Conservation (phyloP, 1,140 invertebrate species). For the Mesaphorura yosii region DNA sequence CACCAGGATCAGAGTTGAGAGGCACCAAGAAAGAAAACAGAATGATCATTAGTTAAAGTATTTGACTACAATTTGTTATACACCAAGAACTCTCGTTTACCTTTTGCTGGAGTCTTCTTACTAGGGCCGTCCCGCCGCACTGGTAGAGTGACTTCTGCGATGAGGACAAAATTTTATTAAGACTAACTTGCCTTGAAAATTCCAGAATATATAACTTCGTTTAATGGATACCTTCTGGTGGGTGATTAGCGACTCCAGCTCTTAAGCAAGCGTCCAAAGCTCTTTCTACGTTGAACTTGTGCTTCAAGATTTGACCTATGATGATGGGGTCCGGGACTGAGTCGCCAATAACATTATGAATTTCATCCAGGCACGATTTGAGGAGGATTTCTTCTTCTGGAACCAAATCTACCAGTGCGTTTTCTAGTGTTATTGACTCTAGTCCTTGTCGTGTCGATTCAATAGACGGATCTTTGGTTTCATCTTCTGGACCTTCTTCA, state of each 20-base stretch:
- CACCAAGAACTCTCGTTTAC: too few species aligned
- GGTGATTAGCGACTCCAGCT: not conserved
- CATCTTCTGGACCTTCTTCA: conserved; percentile 49
- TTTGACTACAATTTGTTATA: too few species aligned
- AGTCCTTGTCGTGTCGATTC: conserved; percentile 20
- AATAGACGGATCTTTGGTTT: conserved; percentile 39
- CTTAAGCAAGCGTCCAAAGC: conserved; percentile 57
- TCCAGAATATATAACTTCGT: too few species aligned
- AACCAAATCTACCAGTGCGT: conserved; percentile 29
- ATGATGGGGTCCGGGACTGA: conserved; percentile 55
- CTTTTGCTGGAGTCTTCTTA: too few species aligned
- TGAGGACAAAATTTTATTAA: too few species aligned
- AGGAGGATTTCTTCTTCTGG: conserved; percentile 38
- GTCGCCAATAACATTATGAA: conserved; percentile 68
- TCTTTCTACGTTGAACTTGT: conserved; percentile 58
- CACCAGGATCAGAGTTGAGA: too few species aligned
- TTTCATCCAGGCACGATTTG: conserved; percentile 68
- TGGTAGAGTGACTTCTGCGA: too few species aligned
- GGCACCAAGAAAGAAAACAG: too few species aligned
- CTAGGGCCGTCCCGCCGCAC: too few species aligned
- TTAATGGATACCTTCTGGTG: not conserved
- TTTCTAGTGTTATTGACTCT: conserved; percentile 24
- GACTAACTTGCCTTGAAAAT: too few species aligned
- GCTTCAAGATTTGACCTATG: conserved; percentile 49
- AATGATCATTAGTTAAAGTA: too few species aligned